phyloP scores from a whole-genome alignment of 2,888 invertebrate genomes.

The Zygaena filipendulae region DNA sequence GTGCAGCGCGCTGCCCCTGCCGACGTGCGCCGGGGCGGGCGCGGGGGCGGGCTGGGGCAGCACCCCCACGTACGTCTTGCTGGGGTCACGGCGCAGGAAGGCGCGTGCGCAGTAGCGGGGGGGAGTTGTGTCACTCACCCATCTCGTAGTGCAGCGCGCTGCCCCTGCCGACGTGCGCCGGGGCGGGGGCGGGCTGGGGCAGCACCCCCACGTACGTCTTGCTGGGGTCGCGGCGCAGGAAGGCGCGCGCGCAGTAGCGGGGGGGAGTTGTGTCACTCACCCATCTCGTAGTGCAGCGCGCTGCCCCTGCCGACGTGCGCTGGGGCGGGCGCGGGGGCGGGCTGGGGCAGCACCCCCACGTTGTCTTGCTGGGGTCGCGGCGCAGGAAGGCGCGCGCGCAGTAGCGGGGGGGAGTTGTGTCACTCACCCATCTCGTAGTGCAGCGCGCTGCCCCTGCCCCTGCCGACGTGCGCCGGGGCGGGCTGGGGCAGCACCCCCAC shows the following conservation, averaged over 20 bases:
- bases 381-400: no score
- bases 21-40: no score
- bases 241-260: no score
- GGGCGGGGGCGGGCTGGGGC: no score
- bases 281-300: constrained; percentile 54
- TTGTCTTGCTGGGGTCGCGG: constrained; percentile 67
- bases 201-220: no score
- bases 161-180: no score
- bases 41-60: constrained; percentile 24
- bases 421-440: constrained; percentile 56
- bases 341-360: constrained; percentile 36
- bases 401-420: no score
- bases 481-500: constrained; percentile 36
- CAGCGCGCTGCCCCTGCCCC: constrained; percentile 46
- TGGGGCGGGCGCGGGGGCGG: constrained; percentile 21
- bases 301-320: constrained; percentile 43
- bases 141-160: no score
- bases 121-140: no score
- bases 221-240: no score
- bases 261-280: no score
- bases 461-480: constrained; percentile 27
- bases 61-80: constrained; percentile 57
- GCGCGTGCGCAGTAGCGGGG: no score
- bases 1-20: constrained; percentile 47
- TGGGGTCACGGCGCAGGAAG: constrained; percentile 66